Evolutionary conservation across 2,888 invertebrate genomes (phyloP).

Genomic region (Vannuccia rotundouncinata): DNA sequence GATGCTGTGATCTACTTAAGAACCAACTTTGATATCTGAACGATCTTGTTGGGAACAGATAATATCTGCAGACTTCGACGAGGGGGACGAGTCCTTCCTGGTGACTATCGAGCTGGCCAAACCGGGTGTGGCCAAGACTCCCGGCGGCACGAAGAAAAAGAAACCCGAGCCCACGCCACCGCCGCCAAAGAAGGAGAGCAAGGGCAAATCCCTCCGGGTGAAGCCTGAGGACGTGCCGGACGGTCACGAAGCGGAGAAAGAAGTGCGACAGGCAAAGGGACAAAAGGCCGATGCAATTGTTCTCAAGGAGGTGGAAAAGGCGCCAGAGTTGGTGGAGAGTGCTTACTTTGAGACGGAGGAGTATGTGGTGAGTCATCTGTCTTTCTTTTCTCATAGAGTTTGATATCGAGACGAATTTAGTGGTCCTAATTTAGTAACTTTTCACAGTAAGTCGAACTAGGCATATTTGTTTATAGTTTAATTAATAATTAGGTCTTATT

Average conservation of each 20-base stretch:
- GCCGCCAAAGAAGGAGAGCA: conserved; percentile 41
- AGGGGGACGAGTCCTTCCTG: conserved; percentile 51
- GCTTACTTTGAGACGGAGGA: conserved; percentile 55
- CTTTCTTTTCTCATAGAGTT: conserved; percentile 51
- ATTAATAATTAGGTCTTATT: too few species aligned
- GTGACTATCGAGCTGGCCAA: conserved; percentile 50
- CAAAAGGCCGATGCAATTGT: conserved; percentile 36
- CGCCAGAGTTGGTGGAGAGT: conserved; percentile 43
- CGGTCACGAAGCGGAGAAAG: conserved; percentile 37
- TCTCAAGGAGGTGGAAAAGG: conserved; percentile 34
- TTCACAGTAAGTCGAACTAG: too few species aligned
- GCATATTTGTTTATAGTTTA: too few species aligned
- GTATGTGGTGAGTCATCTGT: conserved; percentile 50
- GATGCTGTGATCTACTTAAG: neutral
- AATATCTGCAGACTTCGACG: conserved; percentile 51
- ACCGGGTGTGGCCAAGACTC: conserved; percentile 44
- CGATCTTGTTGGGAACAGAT: too few species aligned
- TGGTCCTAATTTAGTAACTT: conserved; percentile 54
- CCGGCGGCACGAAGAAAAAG: conserved; percentile 41
- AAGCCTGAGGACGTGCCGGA: conserved; percentile 42
- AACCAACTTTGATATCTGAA: neutral
- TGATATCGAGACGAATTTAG: conserved; percentile 54
- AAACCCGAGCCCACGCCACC: conserved; percentile 37
- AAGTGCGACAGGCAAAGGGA: conserved; percentile 29
- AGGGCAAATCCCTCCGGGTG: conserved; percentile 21